Conservation (phyloP, 2,888 invertebrate species). For the Diloba caeruleocephala region DNA sequence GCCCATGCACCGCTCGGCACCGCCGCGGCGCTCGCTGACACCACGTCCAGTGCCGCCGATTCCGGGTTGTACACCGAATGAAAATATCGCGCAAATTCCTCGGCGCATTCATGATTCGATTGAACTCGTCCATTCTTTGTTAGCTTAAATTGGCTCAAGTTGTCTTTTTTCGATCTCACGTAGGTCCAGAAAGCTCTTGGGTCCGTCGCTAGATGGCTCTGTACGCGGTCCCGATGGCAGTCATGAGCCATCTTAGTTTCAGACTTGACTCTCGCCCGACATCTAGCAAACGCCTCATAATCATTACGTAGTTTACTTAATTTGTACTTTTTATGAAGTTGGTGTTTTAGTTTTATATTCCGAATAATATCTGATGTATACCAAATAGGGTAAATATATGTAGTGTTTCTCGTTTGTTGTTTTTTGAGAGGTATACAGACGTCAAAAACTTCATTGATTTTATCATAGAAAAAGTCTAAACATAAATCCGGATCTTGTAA, state of each 20-base stretch:
- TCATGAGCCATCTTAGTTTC: not conserved
- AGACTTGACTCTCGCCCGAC: not conserved
- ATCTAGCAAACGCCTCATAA: not conserved
- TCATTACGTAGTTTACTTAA: not conserved
- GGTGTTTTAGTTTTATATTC: not conserved
- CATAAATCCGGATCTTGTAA: not conserved
- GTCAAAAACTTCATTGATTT: not conserved
- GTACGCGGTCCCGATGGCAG: not conserved
- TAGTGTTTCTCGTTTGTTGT: not conserved
- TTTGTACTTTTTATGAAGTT: not conserved
- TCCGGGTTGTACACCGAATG: too few relatives aligned
- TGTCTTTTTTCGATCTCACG: too few relatives aligned
- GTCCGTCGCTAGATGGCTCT: not conserved
- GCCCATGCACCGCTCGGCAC: too few relatives aligned
- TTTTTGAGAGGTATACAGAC: constrained; percentile 1
- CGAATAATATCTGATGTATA: not conserved
- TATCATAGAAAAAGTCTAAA: not conserved
- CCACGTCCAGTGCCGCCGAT: too few relatives aligned
- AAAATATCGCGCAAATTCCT: too few relatives aligned
- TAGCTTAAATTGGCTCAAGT: too few relatives aligned
- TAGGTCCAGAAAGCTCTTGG: too few relatives aligned
- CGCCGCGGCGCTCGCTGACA: too few relatives aligned
- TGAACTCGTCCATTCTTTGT: too few relatives aligned
- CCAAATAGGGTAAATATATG: not conserved
- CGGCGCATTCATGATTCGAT: too few relatives aligned